These are phyloP conservation scores for Enteromius thamalakanensis DNA, from an alignment of 2,797 vertebrate species.

Conservation along the genomic window DNA sequence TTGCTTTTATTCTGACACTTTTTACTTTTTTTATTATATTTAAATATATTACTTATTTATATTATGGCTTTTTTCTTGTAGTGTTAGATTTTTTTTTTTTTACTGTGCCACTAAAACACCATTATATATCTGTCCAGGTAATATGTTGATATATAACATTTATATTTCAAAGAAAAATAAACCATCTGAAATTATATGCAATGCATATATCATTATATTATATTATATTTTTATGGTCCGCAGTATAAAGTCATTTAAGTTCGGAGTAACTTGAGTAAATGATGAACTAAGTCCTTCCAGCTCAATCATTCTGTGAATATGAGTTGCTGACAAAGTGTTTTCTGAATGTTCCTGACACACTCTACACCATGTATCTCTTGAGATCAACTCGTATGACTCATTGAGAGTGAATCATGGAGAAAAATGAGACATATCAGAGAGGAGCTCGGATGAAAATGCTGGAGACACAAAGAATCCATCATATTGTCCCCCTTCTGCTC, in stretches of 20 bases:
- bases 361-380: constrained; percentile 15
- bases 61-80: not conserved
- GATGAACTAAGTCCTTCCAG: not conserved
- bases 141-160: not conserved
- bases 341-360: constrained; percentile 31
- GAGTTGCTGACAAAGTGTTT: constrained; percentile 22
- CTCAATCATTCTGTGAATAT: not conserved
- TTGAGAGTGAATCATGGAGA: constrained; percentile 30
- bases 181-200: too few relatives aligned
- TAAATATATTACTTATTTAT: too few relatives aligned
- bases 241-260: not conserved
- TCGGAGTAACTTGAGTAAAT: not conserved
- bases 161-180: not conserved
- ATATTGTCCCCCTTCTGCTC: constrained; percentile 7
- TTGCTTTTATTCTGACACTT: not conserved
- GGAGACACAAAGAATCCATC: constrained; percentile 22
- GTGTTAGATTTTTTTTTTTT: too few relatives aligned
- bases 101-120: too few relatives aligned
- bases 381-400: constrained; percentile 37
- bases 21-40: too few relatives aligned
- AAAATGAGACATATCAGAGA: constrained; percentile 13
- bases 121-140: not conserved
- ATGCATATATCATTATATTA: too few relatives aligned
- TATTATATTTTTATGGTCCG: not conserved
- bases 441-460: constrained; percentile 9